Evolutionary conservation across 2,113 vertebrate genomes (phyloP).

Genomic region (Anoura caudifer): DNA sequence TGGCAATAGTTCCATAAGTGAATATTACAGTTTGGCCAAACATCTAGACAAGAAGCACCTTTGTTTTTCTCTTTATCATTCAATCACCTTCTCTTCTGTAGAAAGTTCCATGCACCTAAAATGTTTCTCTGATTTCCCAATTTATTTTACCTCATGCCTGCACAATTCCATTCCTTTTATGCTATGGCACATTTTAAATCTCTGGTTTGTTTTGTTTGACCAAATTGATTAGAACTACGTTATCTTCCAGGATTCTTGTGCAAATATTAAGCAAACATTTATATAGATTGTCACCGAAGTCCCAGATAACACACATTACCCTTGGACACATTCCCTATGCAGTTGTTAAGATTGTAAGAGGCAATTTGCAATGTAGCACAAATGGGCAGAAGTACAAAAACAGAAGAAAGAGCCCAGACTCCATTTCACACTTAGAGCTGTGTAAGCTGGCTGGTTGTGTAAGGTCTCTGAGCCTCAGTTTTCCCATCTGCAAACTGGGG

Average conservation of each 20-base stretch:
- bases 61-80: neutral
- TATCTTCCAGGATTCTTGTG: neutral
- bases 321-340: neutral
- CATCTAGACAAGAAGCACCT: neutral
- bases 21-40: neutral
- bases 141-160: neutral
- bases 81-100: neutral
- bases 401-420: neutral
- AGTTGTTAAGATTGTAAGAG: neutral
- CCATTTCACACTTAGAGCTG: neutral
- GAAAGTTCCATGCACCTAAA: neutral
- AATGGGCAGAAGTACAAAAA: neutral
- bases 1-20: neutral
- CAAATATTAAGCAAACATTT: constrained; percentile 25
- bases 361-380: neutral
- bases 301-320: neutral
- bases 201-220: constrained; percentile 10
- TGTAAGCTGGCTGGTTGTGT: neutral
- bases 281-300: neutral
- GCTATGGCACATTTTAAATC: neutral
- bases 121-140: neutral
- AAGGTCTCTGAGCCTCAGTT: neutral
- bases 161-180: neutral
- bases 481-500: neutral
- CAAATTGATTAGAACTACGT: neutral